phyloP scores from a whole-genome alignment of 2,113 vertebrate genomes.

The Hemicordylus capensis region DNA sequence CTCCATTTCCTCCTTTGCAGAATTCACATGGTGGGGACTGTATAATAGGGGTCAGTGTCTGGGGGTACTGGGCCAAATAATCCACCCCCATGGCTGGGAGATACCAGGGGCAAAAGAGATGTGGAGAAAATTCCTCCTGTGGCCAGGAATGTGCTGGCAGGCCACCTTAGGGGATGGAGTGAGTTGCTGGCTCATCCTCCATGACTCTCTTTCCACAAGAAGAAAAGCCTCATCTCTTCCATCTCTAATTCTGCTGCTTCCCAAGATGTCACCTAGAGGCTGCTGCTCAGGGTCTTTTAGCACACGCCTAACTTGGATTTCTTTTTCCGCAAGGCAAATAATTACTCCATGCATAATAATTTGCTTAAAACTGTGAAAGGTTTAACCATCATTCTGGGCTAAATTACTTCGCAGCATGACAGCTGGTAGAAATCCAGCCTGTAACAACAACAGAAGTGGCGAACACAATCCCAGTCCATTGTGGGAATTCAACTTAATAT shows the following conservation, averaged over 20 bases:
- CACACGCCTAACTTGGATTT: conserved; percentile 44
- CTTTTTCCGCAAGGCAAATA: conserved; percentile 54
- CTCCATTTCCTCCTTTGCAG: no score
- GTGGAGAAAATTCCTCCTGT: neutral
- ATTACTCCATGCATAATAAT: conserved; percentile 59
- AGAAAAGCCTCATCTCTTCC: neutral
- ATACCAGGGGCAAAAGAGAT: neutral
- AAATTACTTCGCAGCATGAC: conserved; percentile 60
- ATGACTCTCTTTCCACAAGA: neutral
- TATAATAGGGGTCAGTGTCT: no score
- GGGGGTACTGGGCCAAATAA: neutral
- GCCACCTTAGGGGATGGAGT: neutral
- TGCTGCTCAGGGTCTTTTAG: neutral
- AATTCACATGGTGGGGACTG: no score
- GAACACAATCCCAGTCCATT: conserved; percentile 49
- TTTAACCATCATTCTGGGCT: conserved; percentile 63
- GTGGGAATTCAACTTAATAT: conserved; percentile 60
- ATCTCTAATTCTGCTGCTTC: neutral
- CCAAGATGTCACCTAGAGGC: fast-evolving
- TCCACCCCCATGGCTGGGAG: neutral
- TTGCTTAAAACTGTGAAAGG: conserved; percentile 67
- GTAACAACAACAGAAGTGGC: conserved; percentile 50
- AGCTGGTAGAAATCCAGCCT: conserved; percentile 65
- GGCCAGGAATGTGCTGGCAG: neutral
- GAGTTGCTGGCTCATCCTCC: neutral